Evolutionary conservation across 2,888 invertebrate species (phyloP).

Genomic region (Agrochola circellaris): DNA sequence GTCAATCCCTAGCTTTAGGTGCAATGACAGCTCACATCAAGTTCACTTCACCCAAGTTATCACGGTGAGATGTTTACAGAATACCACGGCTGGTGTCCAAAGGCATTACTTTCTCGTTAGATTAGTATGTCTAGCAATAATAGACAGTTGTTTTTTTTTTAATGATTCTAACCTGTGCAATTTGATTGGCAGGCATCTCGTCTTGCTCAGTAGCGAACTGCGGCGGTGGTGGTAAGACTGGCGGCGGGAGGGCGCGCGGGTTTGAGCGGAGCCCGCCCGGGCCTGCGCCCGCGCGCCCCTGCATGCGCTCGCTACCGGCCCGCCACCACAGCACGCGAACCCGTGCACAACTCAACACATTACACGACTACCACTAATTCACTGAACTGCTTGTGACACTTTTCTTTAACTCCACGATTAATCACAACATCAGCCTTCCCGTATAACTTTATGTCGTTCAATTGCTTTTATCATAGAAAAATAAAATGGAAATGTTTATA

Average conservation of each 20-base stretch:
- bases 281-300: slow-evolving; percentile 89
- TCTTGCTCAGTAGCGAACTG: slow-evolving; percentile 86
- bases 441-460: slow-evolving; percentile 14
- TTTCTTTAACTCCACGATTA: slow-evolving; percentile 38
- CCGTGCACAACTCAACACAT: slow-evolving; percentile 63
- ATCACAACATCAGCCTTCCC: slow-evolving; percentile 57
- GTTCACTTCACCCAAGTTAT: too few species aligned
- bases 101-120: neutral
- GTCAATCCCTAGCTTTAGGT: too few species aligned
- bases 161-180: slow-evolving; percentile 84
- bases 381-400: slow-evolving; percentile 35
- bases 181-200: slow-evolving; percentile 89
- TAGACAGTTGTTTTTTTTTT: neutral
- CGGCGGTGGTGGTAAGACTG: slow-evolving; percentile 87
- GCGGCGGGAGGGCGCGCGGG: slow-evolving; percentile 89
- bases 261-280: slow-evolving; percentile 88
- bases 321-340: slow-evolving; percentile 76
- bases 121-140: neutral
- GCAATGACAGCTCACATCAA: too few species aligned
- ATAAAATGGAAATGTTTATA: neutral
- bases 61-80: too few species aligned
- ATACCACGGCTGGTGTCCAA: too few species aligned
- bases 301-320: slow-evolving; percentile 86
- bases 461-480: neutral
- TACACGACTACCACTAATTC: slow-evolving; percentile 66